phyloP scores from a whole-genome alignment of 2,113 vertebrate species.

The Apodemus sylvaticus region DNA sequence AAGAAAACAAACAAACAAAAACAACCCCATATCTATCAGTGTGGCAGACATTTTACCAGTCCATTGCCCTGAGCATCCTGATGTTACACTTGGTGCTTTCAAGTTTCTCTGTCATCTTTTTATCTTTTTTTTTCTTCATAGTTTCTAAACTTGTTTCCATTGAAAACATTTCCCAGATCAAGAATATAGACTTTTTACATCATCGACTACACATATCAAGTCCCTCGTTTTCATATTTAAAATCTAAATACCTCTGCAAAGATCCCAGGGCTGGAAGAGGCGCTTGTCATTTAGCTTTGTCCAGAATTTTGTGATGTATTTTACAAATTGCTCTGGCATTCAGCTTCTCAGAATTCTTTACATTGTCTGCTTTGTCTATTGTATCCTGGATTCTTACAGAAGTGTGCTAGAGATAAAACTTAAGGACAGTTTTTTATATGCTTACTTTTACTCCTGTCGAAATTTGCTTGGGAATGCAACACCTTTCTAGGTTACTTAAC shows the following conservation, averaged over 20 bases:
- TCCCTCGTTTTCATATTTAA: background rate
- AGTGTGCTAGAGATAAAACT: background rate
- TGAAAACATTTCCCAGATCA: slow-evolving; percentile 3
- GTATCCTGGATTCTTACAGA: slow-evolving; percentile 6
- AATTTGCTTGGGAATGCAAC: background rate
- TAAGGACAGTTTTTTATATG: background rate
- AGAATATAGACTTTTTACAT: background rate
- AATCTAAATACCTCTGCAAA: background rate
- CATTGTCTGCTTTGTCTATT: background rate
- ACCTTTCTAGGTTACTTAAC: background rate
- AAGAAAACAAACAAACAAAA: background rate
- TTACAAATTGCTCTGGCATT: background rate
- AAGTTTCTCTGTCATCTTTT: background rate
- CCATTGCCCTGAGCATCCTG: background rate
- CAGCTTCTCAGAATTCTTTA: background rate
- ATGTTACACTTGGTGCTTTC: background rate
- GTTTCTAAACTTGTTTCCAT: background rate
- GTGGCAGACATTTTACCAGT: background rate
- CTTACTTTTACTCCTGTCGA: background rate
- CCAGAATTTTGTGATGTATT: background rate
- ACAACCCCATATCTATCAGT: too few species aligned
- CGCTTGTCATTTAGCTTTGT: background rate
- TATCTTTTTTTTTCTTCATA: slow-evolving; percentile 15
- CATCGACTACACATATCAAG: background rate
- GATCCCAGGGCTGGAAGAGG: background rate